Evolutionary conservation across 2,888 invertebrate genomes (phyloP), one percentile per base, ranked within the genome.

Genomic region (Eupithecia subfuscata): DNA sequence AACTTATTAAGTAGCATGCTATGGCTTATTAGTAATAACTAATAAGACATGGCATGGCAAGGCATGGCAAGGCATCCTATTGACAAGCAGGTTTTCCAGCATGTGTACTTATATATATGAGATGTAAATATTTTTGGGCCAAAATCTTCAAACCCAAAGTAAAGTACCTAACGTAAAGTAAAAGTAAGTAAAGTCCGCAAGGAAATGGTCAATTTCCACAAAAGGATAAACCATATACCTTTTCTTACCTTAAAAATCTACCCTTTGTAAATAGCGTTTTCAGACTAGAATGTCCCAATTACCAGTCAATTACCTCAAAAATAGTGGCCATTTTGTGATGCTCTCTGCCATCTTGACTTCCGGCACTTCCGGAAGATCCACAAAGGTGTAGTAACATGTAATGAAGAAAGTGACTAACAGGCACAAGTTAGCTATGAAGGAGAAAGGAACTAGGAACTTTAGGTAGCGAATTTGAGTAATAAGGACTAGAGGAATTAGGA

Each of bases 401-500:
- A 99, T 97, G 18, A 94, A 95, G 81, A 99, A 96, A 0, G 98
- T 97, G 1, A 96, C 86, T 0, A 97, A 90, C 84, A 98, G 97
- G 73, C 97, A 96, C 0, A 97, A 71, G 87, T 99, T 99, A 40
- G 99, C 99, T 30, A 98, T 87, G 75, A 97, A 94, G 0, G 99
- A 99, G 89, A 99, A 98, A 0, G 98, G 98, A 5, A 99, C 98
- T 64, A 99, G 92, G 84, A 96, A 97, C 88, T 97, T 97, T 0
- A 99, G 95, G 84, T 97, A 96, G 67, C 98, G 86, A 71, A 94
- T 87, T 89, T 97, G 97, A 7, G 96, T 96, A 68, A 97, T 95
- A 0, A 97, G 86, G 16, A 98, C 90, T 25, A 97, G 90, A 0
- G 97, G 97, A 0, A 97, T 82, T 4, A 97, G 89, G 0, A 97